Evolutionary conservation across 1,140 invertebrate species (phyloP), one percentile per base, ranked within the genome.

Genomic region (Meloidogyne floridensis): DNA sequence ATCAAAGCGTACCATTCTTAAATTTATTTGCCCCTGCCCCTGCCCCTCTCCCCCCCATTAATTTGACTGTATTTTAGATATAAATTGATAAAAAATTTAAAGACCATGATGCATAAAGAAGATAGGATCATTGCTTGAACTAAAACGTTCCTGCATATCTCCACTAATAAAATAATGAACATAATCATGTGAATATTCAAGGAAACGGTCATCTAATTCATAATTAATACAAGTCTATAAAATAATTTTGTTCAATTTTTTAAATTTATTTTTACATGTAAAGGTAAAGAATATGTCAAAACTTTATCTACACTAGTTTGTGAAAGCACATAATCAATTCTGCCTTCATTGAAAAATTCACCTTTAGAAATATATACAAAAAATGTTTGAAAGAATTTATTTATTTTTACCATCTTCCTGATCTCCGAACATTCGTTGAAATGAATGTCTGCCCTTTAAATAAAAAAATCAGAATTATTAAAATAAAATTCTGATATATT

Each of bases 111-210:
- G 89, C 59, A 89, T 73, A 74, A 89, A 89, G 80, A 89, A 89
- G 72, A 89, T 77, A 2, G 88, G 88, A 81, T 92, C 91, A 80
- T 90, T 91, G 47, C 90, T 86, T 20, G 83, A 84, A 4, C 87
- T 89, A 32, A 80, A 77, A 53, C 88, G 83, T n/a, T 89, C 88
- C 51, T 79, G 47, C 89, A 89, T 90, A 81, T 90, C 89, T 13
- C 88, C 88, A 51, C 87, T 87, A 51, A 89, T 87, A 81, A 87
- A 88, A n/a, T 90, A 81, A 75, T 88, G 87, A n/a, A 80, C 84
- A 11, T 84, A 86, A 18, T 88, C 86, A 78, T 89, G 88, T 0
- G 87, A 86, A 80, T 89, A 89, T 75, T 89, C 88, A 20, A 89
- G 78, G 15, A 88, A 87, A 51, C 86, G 80, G 18, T 87, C 86